Evolutionary conservation across 2,888 invertebrate genomes (phyloP), one percentile per base, ranked within the genome.

Genomic region (Limenitis camilla): DNA sequence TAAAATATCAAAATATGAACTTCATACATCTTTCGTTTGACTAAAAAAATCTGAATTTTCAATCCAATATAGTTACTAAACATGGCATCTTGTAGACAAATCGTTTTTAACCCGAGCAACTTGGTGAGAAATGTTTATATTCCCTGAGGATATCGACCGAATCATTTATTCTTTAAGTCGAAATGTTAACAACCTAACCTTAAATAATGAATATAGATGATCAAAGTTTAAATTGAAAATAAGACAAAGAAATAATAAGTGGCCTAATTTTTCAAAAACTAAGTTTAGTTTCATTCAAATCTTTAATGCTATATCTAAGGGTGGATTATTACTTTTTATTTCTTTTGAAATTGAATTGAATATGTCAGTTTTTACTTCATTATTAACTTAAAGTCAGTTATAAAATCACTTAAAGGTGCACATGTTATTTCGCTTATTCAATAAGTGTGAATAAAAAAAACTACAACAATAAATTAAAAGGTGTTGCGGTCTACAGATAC

Each of bases 11-110:
- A 19, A 19, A 19, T 19, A 2, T 19, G 2, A 19, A 19, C n/a
- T n/a, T n/a, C n/a, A n/a, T 19, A 19, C 19, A 19, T 19, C 19
- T 19, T 19, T 19, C 3, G 19, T 19, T 19, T 19, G 3, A 19
- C 19, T 19, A 3, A 19, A 19, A n/a, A 19, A 19, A 19, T 19
- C 3, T 19, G 19, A 19, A 19, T 19, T 11, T 68, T 54, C 61
- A 63, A 69, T 60, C 62, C 62, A 62, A 65, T 61, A 56, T 62
- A 51, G 58, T 64, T 76, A 77, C 81, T 72, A 74, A 77, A 81
- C 77, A 74, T 66, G 46, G 63, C 65, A 68, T 66, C 66, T 69
- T 69, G 62, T 71, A 71, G 78, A 81, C 78, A 80, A 81, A 81
- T 81, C 73, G 76, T 74, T 71, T 62, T 55, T 66, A 65, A 67